A percentile compares a stretch with the other conserved stretches of the same genome.
Conservation (phyloP, 2,888 invertebrate genomes). For the Rhingia rostrata region DNA sequence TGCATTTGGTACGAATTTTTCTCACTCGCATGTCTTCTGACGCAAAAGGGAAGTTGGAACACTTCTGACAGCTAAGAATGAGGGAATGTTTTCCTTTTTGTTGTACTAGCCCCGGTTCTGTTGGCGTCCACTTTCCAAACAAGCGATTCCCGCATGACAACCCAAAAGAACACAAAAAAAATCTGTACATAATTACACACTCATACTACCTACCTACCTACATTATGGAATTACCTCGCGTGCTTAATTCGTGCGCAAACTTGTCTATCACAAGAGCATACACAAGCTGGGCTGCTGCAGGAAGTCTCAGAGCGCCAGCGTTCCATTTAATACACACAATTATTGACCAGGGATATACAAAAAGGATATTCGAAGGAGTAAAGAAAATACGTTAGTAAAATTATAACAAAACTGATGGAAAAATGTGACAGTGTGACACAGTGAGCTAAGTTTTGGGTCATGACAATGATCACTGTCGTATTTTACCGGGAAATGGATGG, state of each 20-base stretch:
- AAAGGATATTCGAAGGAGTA: neutral
- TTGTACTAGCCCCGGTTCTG: slow-evolving; percentile 35
- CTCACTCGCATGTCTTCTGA: slow-evolving; percentile 67
- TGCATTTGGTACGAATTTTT: slow-evolving; percentile 52
- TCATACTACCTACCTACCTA: slow-evolving; percentile 22
- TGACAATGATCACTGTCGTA: no score
- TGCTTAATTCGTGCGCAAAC: slow-evolving; percentile 65
- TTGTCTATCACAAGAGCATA: slow-evolving; percentile 49
- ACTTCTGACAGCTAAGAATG: slow-evolving; percentile 62
- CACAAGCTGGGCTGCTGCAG: slow-evolving; percentile 3
- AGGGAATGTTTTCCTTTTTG: slow-evolving; percentile 41
- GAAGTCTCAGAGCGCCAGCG: slow-evolving; percentile 4
- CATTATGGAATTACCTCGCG: slow-evolving; percentile 69
- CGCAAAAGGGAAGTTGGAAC: slow-evolving; percentile 65
- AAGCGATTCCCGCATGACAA: slow-evolving; percentile 54
- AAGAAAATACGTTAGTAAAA: slow-evolving; percentile 3
- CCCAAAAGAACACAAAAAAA: slow-evolving; percentile 12
- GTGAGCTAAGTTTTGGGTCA: no score
- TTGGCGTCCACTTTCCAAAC: slow-evolving; percentile 53
- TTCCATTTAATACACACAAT: slow-evolving; percentile 6
- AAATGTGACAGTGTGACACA: no score
- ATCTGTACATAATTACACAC: slow-evolving; percentile 29
- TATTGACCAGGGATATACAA: slow-evolving; percentile 13
- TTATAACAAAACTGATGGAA: no score
- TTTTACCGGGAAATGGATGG: no score